Percentiles rank a stretch among this genome's conserved stretches.
Evolutionary conservation across 2,113 vertebrate species (phyloP).

Genomic region (Megaceryle maxima): DNA sequence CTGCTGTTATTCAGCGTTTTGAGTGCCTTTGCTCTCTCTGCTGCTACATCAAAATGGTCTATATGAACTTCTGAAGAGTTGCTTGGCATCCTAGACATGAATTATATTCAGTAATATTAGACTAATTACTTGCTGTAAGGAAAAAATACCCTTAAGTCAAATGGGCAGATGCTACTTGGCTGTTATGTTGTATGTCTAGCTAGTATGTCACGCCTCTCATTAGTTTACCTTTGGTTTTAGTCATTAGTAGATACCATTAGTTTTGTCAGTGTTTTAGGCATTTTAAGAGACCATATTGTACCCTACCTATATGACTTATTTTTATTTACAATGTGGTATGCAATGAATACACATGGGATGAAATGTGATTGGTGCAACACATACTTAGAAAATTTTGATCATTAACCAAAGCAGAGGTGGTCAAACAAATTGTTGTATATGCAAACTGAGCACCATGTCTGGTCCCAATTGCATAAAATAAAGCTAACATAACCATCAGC

Average conservation of each 20-base stretch:
- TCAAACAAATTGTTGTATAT: neutral
- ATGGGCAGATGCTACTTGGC: neutral
- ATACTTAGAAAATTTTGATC: neutral
- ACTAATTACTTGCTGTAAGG: neutral
- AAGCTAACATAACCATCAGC: neutral
- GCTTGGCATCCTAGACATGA: neutral
- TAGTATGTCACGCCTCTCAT: conserved; percentile 6
- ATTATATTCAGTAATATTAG: neutral
- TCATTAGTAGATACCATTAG: conserved; percentile 19
- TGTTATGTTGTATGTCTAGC: neutral
- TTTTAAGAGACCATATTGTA: conserved; percentile 17
- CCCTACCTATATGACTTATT: neutral
- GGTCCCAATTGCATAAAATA: neutral
- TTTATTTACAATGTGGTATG: neutral
- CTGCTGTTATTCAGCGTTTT: conserved; percentile 58
- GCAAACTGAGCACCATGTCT: neutral
- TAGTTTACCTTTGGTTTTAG: conserved; percentile 32
- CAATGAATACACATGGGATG: neutral
- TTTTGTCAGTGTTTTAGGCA: conserved; percentile 17
- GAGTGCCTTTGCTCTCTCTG: conserved; percentile 36
- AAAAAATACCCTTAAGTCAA: neutral
- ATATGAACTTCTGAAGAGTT: conserved; percentile 36
- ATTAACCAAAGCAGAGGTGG: neutral
- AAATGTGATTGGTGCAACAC: neutral
- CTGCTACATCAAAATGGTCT: conserved; percentile 46